phyloP scores from a whole-genome alignment of 2,888 invertebrate genomes.

The Cephus rjabovi region DNA sequence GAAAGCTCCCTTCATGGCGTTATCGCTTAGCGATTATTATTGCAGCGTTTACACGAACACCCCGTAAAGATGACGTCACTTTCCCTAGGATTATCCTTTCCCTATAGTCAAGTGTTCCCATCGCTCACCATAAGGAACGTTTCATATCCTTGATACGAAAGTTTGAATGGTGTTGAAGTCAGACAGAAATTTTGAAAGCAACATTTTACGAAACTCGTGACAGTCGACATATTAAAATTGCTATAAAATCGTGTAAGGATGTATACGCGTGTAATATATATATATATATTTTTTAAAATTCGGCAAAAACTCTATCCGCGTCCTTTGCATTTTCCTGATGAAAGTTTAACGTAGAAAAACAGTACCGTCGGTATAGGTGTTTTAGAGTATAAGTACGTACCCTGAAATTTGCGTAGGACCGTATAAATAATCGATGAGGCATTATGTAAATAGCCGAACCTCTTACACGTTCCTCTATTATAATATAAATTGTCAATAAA shows the following conservation, averaged over 20 bases:
- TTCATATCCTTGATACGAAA: not conserved
- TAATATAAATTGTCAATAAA: constrained; percentile 18
- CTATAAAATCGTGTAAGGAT: not conserved
- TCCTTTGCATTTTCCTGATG: not conserved
- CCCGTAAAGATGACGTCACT: not conserved
- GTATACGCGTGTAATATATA: not conserved
- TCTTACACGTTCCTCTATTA: constrained; percentile 1
- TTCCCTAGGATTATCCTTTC: not conserved
- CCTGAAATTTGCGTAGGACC: not conserved
- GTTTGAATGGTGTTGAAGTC: not conserved
- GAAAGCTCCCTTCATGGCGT: not conserved
- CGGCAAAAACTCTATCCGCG: not conserved
- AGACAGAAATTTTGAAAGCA: not conserved
- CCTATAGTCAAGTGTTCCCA: not conserved
- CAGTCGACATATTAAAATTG: not conserved
- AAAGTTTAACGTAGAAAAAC: not conserved
- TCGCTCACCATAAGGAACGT: not conserved
- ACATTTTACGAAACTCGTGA: not conserved
- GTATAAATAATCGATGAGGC: not conserved
- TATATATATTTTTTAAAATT: not conserved
- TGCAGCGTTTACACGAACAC: not conserved
- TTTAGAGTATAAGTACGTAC: not conserved
- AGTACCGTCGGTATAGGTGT: not conserved
- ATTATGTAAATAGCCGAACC: not conserved
- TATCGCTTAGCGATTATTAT: constrained; percentile 6